These are phyloP conservation scores for Callopanchax toddi DNA, from an alignment of 2,113 vertebrate genomes.

Conservation along the genomic window DNA sequence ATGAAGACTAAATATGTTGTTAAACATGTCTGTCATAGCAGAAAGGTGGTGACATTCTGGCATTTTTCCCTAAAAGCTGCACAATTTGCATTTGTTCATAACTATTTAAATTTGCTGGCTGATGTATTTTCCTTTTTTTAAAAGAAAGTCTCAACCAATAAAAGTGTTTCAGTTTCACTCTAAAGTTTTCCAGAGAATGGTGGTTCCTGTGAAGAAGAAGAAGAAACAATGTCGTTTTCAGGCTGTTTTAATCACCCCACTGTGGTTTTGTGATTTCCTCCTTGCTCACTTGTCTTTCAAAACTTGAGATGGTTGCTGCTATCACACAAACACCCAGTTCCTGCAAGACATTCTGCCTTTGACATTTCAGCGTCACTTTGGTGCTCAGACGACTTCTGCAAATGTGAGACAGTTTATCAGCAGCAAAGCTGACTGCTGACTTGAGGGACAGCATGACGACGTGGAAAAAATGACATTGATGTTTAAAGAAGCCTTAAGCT, in stretches of 20 bases:
- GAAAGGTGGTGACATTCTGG: no score
- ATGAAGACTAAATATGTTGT: no score
- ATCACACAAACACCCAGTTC: slow-evolving; percentile 40
- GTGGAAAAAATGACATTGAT: not conserved
- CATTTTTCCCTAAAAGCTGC: no score
- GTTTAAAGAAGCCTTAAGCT: not conserved
- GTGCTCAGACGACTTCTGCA: slow-evolving; percentile 7
- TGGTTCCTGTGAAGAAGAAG: not conserved
- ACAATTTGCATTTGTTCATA: no score
- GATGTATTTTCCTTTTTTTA: not conserved
- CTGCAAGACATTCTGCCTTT: slow-evolving; percentile 21
- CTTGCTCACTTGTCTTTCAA: slow-evolving; percentile 14
- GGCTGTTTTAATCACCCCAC: not conserved
- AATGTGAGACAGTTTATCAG: slow-evolving; percentile 7
- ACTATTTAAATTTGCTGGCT: no score
- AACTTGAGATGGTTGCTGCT: slow-evolving; percentile 7
- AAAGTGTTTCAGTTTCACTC: no score
- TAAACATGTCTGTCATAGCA: no score
- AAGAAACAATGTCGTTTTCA: not conserved
- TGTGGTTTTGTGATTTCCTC: slow-evolving; percentile 47
- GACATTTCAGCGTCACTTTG: slow-evolving; percentile 21
- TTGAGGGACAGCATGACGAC: not conserved
- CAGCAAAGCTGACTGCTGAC: slow-evolving; percentile 9
- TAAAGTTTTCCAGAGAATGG: no score
- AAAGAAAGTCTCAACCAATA: no score